Percentiles rank a stretch among this genome's conserved stretches.
phyloP scores from a whole-genome alignment of 2,888 invertebrate genomes.

The Aplocera efformata region DNA sequence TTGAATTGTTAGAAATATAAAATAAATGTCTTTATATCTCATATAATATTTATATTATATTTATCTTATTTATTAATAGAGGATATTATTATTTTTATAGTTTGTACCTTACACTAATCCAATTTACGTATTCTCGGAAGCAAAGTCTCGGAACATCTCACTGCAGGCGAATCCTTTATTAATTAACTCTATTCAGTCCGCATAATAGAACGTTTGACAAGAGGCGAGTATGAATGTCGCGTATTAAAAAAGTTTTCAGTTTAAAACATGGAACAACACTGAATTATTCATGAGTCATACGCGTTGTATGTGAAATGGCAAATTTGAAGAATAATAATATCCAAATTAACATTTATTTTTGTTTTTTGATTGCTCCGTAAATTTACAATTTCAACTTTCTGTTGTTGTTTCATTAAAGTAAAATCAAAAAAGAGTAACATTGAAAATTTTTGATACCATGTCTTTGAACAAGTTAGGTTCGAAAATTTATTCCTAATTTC shows the following conservation, averaged over 20 bases:
- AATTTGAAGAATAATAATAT: constrained; percentile 39
- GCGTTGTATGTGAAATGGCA: constrained; percentile 34
- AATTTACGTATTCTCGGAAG: neutral
- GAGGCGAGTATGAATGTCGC: constrained; percentile 32
- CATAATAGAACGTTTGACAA: constrained; percentile 39
- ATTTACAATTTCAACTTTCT: neutral
- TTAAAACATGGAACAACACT: constrained; percentile 43
- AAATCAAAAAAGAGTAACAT: too few relatives aligned
- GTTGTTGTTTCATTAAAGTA: too few relatives aligned
- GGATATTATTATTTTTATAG: too few relatives aligned
- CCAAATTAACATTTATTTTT: constrained; percentile 11
- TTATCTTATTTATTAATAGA: too few relatives aligned
- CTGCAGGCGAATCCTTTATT: constrained; percentile 11
- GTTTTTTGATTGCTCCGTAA: constrained; percentile 7
- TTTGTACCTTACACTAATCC: neutral
- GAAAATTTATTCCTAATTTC: too few relatives aligned
- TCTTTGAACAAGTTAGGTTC: too few relatives aligned
- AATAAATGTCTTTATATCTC: too few relatives aligned
- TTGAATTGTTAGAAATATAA: too few relatives aligned
- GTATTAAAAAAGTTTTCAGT: constrained; percentile 44
- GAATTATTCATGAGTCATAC: constrained; percentile 42
- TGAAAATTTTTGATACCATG: too few relatives aligned
- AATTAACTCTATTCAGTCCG: constrained; percentile 36
- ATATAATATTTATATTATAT: too few relatives aligned
- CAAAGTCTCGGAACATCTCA: neutral